Evolutionary conservation across 1,140 invertebrate genomes (phyloP).

Genomic region (Sitodiplosis mosellana): DNA sequence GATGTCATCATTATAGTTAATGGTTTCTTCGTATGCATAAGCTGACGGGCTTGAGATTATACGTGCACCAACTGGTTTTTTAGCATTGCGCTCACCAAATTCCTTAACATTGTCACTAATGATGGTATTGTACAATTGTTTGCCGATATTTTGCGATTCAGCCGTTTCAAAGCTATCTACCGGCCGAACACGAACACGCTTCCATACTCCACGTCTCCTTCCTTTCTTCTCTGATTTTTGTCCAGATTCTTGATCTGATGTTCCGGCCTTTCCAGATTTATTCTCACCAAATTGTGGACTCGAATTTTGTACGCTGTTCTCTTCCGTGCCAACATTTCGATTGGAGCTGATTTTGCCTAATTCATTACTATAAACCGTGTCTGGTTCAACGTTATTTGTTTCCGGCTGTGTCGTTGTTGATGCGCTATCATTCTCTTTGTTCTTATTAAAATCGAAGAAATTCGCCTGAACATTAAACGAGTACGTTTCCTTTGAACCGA

Average conservation of each 20-base stretch:
- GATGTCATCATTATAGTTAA: background rate
- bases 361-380: no score
- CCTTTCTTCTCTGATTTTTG: background rate
- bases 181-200: slow-evolving; percentile 36
- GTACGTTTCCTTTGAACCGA: no score
- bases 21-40: slow-evolving; percentile 6
- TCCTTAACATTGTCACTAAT: background rate
- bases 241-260: background rate
- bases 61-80: slow-evolving; percentile 5
- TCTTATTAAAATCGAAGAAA: no score
- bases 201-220: slow-evolving; percentile 36
- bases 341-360: no score
- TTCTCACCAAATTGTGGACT: no score
- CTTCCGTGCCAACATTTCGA: no score
- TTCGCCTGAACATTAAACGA: no score
- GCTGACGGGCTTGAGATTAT: slow-evolving; percentile 11
- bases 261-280: no score
- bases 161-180: slow-evolving; percentile 43
- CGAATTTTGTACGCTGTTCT: no score
- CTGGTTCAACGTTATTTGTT: no score
- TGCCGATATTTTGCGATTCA: slow-evolving; percentile 37
- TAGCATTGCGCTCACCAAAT: slow-evolving; percentile 5
- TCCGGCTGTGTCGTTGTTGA: no score
- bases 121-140: slow-evolving; percentile 17
- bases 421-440: no score